Evolutionary conservation across 2,797 vertebrate species (phyloP), one percentile per base, ranked within the genome.

Genomic region (Xerus rutilus): DNA sequence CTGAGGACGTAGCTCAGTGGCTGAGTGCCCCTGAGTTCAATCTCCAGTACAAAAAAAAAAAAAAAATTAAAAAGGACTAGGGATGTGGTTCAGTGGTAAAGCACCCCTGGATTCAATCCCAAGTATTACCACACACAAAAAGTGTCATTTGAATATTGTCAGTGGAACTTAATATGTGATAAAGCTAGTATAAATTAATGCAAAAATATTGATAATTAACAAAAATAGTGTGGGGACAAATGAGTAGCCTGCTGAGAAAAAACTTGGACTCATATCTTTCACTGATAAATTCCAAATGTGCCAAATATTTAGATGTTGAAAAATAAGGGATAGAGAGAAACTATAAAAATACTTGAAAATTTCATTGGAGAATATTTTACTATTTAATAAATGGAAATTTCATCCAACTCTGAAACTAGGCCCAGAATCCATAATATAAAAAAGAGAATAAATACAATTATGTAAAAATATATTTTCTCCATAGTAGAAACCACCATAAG

Each of bases 301-400:
- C 74, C 72, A 59, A 89, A 78, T 96, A 95, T 87, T 88, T 79
- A 95, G 74, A 83, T 94, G 47, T 84, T 14, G 23, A 81, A 67
- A 90, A 76, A 89, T 69, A 32, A 32, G 70, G 74, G 65, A 45
- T 62, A 86, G 70, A 49, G 59, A 52, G 25, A 77, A 86, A 54
- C 70, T 52, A 88, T 86, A 79, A 93, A 95, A 94, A 39, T 70
- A 54, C 76, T 96, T 86, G 64, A 95, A 95, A 94, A 93, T 88
- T 78, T 64, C 39, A 79, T 8, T 88, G 57, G 82, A 89, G 57
- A 91, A 59, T 94, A 95, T 89, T 90, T 93, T 67, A 92, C 81
- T 93, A 77, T 93, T 95, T 94, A 82, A 54, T 83, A 94, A 94
- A 62, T 79, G 45, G 74, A 96, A 86, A 93, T 93, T 87, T 95